phyloP scores from a whole-genome alignment of 2,797 vertebrate species.

The Valencia hispanica region DNA sequence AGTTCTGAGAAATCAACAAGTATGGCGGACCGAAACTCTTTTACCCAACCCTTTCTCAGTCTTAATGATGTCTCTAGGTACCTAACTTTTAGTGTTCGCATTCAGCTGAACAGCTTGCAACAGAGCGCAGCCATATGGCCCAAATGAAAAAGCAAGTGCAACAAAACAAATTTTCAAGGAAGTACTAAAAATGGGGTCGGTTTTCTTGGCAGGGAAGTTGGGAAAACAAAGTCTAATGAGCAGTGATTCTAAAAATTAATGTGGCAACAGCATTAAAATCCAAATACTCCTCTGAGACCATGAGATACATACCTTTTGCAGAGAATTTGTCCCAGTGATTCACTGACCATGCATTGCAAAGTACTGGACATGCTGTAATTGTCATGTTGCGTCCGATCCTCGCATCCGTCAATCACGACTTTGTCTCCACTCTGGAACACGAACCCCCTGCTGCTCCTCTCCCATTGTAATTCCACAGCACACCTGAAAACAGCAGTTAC shows the following conservation, averaged over 20 bases:
- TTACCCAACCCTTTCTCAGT: constrained; percentile 34
- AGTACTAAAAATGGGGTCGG: constrained; percentile 18
- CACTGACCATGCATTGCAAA: neutral
- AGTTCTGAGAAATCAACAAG: constrained; percentile 37
- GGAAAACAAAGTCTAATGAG: constrained; percentile 49
- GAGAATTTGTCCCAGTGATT: neutral
- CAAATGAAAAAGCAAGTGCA: constrained; percentile 50
- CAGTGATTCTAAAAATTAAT: constrained; percentile 15
- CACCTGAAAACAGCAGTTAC: constrained; percentile 58
- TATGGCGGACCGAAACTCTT: constrained; percentile 48
- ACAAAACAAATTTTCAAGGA: constrained; percentile 36
- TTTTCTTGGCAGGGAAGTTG: constrained; percentile 42
- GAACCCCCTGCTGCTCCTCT: constrained; percentile 45
- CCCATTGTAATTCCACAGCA: constrained; percentile 41
- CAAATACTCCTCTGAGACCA: neutral
- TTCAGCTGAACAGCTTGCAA: constrained; percentile 66
- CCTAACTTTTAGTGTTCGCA: constrained; percentile 57
- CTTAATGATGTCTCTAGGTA: constrained; percentile 67
- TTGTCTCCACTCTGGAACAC: constrained; percentile 19
- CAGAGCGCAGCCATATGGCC: constrained; percentile 64
- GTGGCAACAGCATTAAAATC: constrained; percentile 18
- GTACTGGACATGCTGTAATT: constrained; percentile 8
- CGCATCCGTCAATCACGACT: constrained; percentile 25
- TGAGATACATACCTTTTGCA: constrained; percentile 2
- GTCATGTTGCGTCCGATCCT: constrained; percentile 17